Evolutionary conservation across 2,888 invertebrate genomes (phyloP).

Genomic region (Frankliniella fusca): DNA sequence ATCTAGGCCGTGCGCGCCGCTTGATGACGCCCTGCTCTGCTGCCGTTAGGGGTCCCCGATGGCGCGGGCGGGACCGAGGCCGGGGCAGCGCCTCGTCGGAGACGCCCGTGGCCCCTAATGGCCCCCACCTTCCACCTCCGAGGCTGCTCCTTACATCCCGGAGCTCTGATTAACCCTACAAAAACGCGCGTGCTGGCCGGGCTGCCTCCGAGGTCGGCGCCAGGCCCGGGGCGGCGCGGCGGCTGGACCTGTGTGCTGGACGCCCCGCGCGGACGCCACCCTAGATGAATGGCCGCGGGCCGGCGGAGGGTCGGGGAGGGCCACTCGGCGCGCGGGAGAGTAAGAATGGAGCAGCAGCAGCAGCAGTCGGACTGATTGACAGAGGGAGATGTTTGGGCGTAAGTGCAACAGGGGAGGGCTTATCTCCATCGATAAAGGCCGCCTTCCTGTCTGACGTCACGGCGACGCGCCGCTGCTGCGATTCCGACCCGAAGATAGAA

Average conservation of each 20-base stretch:
- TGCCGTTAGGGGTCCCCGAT: background rate
- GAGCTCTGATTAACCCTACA: slow-evolving; percentile 45
- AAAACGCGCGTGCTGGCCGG: slow-evolving; percentile 49
- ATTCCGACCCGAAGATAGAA: background rate
- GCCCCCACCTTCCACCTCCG: slow-evolving; percentile 33
- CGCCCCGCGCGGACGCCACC: no score
- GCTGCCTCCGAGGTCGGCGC: slow-evolving; percentile 44
- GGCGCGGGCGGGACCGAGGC: background rate
- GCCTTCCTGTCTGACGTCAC: slow-evolving; percentile 13
- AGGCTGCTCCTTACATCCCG: slow-evolving; percentile 12
- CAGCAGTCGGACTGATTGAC: slow-evolving; percentile 28
- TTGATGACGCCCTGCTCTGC: background rate
- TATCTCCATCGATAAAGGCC: slow-evolving; percentile 9
- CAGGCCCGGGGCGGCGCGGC: background rate
- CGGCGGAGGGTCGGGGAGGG: background rate
- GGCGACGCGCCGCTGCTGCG: background rate
- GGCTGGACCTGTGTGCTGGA: background rate
- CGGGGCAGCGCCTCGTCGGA: background rate
- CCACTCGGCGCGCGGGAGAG: no score
- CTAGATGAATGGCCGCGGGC: background rate
- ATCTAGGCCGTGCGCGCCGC: background rate
- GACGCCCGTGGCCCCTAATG: background rate
- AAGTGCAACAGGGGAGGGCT: slow-evolving; percentile 6
- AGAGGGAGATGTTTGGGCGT: slow-evolving; percentile 32
- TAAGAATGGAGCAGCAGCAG: no score